Evolutionary conservation across 2,888 invertebrate species (phyloP).

Genomic region (Spatulosminthurus flaviceps): DNA sequence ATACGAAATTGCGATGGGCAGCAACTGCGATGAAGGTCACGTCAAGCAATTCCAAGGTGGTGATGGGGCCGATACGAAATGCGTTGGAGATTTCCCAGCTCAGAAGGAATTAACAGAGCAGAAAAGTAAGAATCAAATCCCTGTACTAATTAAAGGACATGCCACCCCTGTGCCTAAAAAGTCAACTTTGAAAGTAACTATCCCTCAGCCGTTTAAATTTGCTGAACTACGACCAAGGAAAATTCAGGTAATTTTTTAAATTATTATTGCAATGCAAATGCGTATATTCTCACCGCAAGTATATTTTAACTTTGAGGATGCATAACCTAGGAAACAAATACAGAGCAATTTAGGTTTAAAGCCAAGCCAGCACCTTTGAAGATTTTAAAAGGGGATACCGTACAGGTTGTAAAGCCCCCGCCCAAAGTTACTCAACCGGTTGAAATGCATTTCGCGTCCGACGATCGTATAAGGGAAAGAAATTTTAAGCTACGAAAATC

Average conservation of each 20-base stretch:
- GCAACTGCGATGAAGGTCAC: too few relatives aligned
- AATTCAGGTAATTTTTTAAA: constrained; percentile 21
- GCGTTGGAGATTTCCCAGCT: too few relatives aligned
- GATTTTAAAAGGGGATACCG: constrained; percentile 46
- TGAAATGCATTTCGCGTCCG: constrained; percentile 60
- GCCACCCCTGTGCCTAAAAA: not conserved
- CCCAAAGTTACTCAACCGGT: constrained; percentile 54
- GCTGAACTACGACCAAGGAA: constrained; percentile 67
- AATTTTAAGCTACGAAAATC: constrained; percentile 49
- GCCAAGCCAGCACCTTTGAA: constrained; percentile 59
- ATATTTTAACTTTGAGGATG: not conserved
- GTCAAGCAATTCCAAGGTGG: too few relatives aligned
- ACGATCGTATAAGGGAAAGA: constrained; percentile 56
- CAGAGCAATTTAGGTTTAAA: constrained; percentile 54
- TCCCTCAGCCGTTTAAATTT: constrained; percentile 74
- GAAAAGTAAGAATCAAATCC: not conserved
- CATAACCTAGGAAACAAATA: constrained; percentile 43
- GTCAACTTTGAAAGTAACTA: constrained; percentile 70
- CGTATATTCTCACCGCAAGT: not conserved
- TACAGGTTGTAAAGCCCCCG: constrained; percentile 36
- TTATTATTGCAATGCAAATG: too few relatives aligned
- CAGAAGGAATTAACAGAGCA: not conserved
- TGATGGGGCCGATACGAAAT: too few relatives aligned
- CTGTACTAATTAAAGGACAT: not conserved
- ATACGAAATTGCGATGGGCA: too few relatives aligned